Base-by-base conservation (phyloP, 2,888 invertebrate species). In the Antheraea yamamai region DNA sequence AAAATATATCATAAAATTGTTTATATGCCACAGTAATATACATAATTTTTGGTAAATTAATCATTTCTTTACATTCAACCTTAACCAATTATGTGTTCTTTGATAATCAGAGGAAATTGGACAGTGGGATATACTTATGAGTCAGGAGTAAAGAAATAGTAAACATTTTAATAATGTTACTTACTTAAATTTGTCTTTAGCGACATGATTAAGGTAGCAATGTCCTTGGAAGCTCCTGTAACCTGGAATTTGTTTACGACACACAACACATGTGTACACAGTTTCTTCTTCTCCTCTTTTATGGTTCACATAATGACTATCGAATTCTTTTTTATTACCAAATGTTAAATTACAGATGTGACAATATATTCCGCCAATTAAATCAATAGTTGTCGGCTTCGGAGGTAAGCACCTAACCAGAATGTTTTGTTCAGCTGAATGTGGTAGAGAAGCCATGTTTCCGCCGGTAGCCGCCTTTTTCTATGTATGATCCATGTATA, bases 161-260 rank as follows among this genome's bases (percentile, higher is more conserved):
- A 47, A 10, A 47, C 12, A 47, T 55, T 55, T 55, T 55, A 55
- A 55, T 55, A 47, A 47, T 1, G 26, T 30, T 66, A 87, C 95
- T 92, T 81, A 96, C 96, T 92, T 95, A 84, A 93, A 95, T 87
- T 94, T 92, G 75, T 95, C 92, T 83, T 95, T 96, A 30, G 92
- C 92, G 68, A 95, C 95, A 84, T 96, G 96, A 18, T 88, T 87
- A 73, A 85, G 85, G 84, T 96, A 96, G 87, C 96, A 96, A 86
- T 96, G 96, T 51, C 95, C 95, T 75, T 96, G 91, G 87, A 96
- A 96, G 76, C 95, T 95, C 3, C 95, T 92, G 84, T 96, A 96
- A 75, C 93, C 93, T 58, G 90, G 87, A 77, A 95, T 92, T 77
- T 95, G 93, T 81, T 95, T 95, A 80, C 90, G 91, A 84, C 96